Base-by-base conservation (phyloP, 2,888 invertebrate species). In the Polymixis lichenea region DNA sequence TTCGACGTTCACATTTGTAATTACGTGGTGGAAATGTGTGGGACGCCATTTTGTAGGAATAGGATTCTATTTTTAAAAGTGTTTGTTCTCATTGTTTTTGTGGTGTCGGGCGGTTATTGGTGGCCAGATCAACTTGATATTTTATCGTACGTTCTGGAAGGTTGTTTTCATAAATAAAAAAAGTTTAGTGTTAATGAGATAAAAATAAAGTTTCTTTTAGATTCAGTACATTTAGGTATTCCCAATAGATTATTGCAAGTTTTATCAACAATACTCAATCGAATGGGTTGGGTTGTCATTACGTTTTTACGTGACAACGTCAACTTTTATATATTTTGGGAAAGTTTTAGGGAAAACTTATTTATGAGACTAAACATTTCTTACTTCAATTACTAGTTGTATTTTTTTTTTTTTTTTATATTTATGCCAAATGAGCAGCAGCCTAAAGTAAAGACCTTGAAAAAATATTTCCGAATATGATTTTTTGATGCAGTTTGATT, bases 201-300 rank as follows among this genome's bases (percentile, higher is more conserved):
- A 55, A 55, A 55, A 11, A 13, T 55, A n/a, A 55, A 55, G 22
- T 53, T 22, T n/a, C n/a, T 55, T 0, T 55, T 13, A 13, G 13
- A 55, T 55, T 55, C 22, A 53, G 55, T 5, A n/a, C 43, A 3
- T 11, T 43, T 43, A 43, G 43, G 11, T 43, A 46, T 72, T 49
- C 46, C 72, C 46, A 72, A 56, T 15, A 46, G n/a, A 72, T 49
- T 72, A 46, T 25, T 25, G 25, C 2, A 49, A 73, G 49, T 78
- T 67, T 32, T 72, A 53, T 43, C 79, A 15, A 72, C 72, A 78
- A 79, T 58, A 62, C 32, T 55, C 80, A 79, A 79, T 79, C 56
- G 28, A 0, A 46, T n/a, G 55, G 53, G 25, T 15, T 56, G 17
- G 55, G 49, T 61, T 60, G 28, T 71, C 49, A 66, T 28, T 46